Percentiles rank a stretch among this genome's conserved stretches.
These are phyloP conservation scores for Azemiops feae DNA, from an alignment of 2,113 vertebrate genomes.

Conservation along the genomic window DNA sequence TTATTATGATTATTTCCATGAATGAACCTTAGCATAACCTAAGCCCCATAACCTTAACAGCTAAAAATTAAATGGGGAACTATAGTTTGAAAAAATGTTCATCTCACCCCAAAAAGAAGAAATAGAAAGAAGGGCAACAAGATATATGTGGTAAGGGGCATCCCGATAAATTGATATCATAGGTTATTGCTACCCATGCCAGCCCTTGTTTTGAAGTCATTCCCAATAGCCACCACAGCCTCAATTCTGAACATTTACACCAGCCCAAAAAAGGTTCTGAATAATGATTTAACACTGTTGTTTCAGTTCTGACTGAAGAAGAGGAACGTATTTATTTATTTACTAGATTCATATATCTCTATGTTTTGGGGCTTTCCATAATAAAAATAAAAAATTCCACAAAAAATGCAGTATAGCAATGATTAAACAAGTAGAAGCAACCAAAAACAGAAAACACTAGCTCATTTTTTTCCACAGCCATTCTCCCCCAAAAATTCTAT, in stretches of 20 bases:
- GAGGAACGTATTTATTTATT: background rate
- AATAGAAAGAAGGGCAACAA: background rate
- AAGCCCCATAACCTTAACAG: background rate
- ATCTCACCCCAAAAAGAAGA: background rate
- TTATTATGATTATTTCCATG: background rate
- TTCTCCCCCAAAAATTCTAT: background rate
- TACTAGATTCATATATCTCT: background rate
- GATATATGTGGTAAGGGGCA: background rate
- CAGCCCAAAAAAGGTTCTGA: background rate
- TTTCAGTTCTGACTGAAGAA: slow-evolving; percentile 4
- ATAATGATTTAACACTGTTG: background rate
- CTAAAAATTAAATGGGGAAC: background rate
- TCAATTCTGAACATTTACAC: background rate
- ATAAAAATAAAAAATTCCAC: background rate
- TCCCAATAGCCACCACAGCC: background rate
- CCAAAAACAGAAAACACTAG: background rate
- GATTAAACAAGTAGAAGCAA: background rate
- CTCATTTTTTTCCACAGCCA: background rate
- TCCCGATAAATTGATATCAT: background rate
- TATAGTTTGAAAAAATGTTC: background rate
- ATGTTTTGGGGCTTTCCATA: background rate
- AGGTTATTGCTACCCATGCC: background rate
- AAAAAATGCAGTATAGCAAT: background rate
- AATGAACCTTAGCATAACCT: background rate
- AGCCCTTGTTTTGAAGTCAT: background rate